Conservation (phyloP, 2,888 invertebrate species). For the Philonicus albiceps region DNA sequence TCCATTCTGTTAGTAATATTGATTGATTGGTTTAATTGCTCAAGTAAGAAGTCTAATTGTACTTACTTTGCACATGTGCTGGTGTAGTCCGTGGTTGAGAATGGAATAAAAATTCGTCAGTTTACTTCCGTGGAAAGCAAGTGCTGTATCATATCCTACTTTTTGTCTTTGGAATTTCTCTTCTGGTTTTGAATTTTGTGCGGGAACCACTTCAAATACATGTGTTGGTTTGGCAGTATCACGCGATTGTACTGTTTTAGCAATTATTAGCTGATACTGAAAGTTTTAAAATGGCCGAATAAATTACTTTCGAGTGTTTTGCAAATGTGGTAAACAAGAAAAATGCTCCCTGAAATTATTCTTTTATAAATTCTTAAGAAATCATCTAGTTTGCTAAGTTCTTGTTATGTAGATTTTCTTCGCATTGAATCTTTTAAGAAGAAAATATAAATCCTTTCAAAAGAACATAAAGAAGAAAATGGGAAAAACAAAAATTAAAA, state of each 20-base stretch:
- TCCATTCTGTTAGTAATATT: constrained; percentile 64
- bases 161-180: constrained; percentile 65
- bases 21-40: not conserved
- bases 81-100: constrained; percentile 78
- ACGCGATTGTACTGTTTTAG: constrained; percentile 64
- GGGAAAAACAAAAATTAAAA: no score
- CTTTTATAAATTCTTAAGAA: no score
- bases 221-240: constrained; percentile 69
- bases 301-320: no score
- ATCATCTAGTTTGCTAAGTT: no score
- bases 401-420: no score
- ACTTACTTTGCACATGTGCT: constrained; percentile 72
- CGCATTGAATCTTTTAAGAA: no score
- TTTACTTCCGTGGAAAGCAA: constrained; percentile 82
- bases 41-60: not conserved
- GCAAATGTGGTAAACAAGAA: no score
- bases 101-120: constrained; percentile 85
- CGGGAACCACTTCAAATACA: constrained; percentile 72
- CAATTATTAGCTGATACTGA: constrained; percentile 68
- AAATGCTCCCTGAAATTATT: no score
- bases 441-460: no score
- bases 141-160: constrained; percentile 68
- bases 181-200: constrained; percentile 67
- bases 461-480: no score
- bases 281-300: constrained; percentile 51